Base-by-base conservation (phyloP, 2,113 vertebrate genomes). In the Eira barbara region DNA sequence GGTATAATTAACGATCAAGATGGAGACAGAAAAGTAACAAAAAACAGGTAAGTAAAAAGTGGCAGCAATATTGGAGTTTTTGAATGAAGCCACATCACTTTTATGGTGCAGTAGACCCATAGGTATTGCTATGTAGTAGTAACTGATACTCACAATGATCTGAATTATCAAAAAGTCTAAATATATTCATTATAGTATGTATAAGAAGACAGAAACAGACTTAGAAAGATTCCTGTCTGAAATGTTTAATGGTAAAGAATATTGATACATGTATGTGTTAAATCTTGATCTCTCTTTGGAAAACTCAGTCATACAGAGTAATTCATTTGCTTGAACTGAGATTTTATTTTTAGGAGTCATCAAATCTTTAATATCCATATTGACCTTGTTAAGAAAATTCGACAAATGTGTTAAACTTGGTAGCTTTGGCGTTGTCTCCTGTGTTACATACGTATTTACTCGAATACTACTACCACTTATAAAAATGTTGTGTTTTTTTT, bases 341-440 rank as follows among this genome's bases (percentile, higher is more conserved):
- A 93, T 71, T 93, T 96, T 91, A 52, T 45, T 95, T 96, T 88
- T 92, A 97, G n/a, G n/a, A 79, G 39, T 95, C 23, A 61, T 91
- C 45, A 95, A 31, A 49, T 80, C 25, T 91, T 88, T 82, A 63
- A 20, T 31, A 69, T 86, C 20, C 8, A 12, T 96, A 25, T 84
- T 95, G 15, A 31, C 29, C 36, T 81, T 83, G 29, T 92, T 91
- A 69, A 82, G 74, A 79, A 97, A 88, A 88, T 76, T 87, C 67
- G 39, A 73, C 31, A 57, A 82, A 45, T 83, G 55, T 85, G n/a
- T 71, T 93, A 89, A 95, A 55, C 18, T 89, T 18, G 47, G 20
- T 67, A 49, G 25, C 29, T 74, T 36, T 94, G 42, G 2, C 80
- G 15, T 65, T 92, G 20, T 61, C 15, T 25, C 23, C 4, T 87